These are phyloP conservation scores for Eledona agricola DNA, from an alignment of 2,888 invertebrate genomes.

Conservation along the genomic window DNA sequence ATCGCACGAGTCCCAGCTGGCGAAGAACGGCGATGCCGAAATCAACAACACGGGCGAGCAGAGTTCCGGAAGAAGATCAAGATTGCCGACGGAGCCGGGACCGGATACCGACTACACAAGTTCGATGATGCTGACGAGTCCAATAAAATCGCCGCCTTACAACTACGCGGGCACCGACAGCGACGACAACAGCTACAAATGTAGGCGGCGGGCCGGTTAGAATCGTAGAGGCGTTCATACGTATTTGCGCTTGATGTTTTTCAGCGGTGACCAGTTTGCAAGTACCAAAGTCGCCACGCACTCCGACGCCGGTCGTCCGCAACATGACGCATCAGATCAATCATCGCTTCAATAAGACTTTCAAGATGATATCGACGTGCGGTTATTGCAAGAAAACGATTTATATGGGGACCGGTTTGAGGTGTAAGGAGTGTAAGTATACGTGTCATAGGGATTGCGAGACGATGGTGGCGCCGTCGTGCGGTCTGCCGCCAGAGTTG, in stretches of 20 bases:
- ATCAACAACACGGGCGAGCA: slow-evolving; percentile 45
- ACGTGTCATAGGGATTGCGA: slow-evolving; percentile 90
- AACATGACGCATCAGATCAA: slow-evolving; percentile 90
- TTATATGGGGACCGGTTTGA: slow-evolving; percentile 77
- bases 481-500: slow-evolving; percentile 87
- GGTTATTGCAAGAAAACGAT: slow-evolving; percentile 78
- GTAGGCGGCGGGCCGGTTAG: slow-evolving; percentile 46
- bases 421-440: slow-evolving; percentile 96
- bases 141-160: slow-evolving; percentile 70
- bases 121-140: slow-evolving; percentile 65
- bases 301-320: slow-evolving; percentile 65
- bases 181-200: slow-evolving; percentile 65
- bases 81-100: slow-evolving; percentile 70
- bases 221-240: not conserved
- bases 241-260: slow-evolving; percentile 1
- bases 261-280: slow-evolving; percentile 63
- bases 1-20: slow-evolving; percentile 91
- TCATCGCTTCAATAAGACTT: slow-evolving; percentile 88
- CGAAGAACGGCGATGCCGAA: slow-evolving; percentile 63
- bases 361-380: slow-evolving; percentile 89
- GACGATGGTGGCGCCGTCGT: slow-evolving; percentile 90
- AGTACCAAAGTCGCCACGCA: slow-evolving; percentile 69
- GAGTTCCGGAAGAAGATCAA: slow-evolving; percentile 55
- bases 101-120: slow-evolving; percentile 64
- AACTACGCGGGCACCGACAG: slow-evolving; percentile 62